Percentiles rank a stretch among this genome's conserved stretches.
Evolutionary conservation across 2,888 invertebrate genomes (phyloP).

Genomic region (Escarpia spicata): DNA sequence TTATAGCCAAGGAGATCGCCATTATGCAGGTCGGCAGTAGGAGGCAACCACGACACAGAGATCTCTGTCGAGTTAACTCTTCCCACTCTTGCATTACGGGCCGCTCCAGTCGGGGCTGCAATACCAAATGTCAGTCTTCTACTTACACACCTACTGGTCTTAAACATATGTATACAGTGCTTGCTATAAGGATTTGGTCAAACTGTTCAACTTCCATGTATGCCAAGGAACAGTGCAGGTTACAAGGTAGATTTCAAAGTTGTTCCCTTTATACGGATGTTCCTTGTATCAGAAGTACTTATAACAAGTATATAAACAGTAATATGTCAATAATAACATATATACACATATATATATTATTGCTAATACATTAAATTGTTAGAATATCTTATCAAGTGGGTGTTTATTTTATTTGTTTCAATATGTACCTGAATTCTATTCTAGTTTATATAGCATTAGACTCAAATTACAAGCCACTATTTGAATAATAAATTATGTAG

Average conservation of each 20-base stretch:
- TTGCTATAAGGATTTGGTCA: too few relatives aligned
- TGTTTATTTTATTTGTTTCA: neutral
- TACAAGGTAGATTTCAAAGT: too few relatives aligned
- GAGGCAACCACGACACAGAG: conserved; percentile 55
- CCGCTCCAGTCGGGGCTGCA: conserved; percentile 87
- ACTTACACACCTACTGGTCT: neutral
- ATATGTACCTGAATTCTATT: neutral
- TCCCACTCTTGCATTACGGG: conserved; percentile 80
- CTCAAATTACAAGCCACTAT: neutral
- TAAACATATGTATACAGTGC: too few relatives aligned
- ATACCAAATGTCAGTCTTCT: conserved; percentile 21
- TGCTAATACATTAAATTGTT: neutral
- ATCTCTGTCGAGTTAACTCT: conserved; percentile 83
- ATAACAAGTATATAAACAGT: too few relatives aligned
- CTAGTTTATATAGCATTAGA: neutral
- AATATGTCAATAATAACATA: too few relatives aligned
- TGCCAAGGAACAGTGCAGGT: too few relatives aligned
- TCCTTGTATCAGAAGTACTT: too few relatives aligned
- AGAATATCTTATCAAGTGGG: neutral
- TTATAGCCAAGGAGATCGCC: conserved; percentile 63
- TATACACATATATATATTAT: neutral
- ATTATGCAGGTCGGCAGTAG: conserved; percentile 56
- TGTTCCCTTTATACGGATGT: too few relatives aligned
- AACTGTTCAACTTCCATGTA: too few relatives aligned
- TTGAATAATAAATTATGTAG: neutral